A percentile compares a stretch with the other conserved stretches of the same genome.
phyloP scores from a whole-genome alignment of 2,113 vertebrate genomes.

The Elaphurus davidianus region DNA sequence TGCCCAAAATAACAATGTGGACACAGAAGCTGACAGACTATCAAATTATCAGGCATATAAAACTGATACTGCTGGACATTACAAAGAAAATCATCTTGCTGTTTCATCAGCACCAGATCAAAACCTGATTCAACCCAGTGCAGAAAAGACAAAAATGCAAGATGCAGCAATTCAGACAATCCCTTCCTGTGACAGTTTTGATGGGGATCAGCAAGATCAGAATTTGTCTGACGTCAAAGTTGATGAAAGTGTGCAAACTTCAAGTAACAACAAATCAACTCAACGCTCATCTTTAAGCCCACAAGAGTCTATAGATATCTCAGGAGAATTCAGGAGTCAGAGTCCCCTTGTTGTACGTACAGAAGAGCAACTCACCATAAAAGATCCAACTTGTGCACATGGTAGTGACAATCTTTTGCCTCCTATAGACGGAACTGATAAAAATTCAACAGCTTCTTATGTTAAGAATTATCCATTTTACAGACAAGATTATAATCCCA shows the following conservation, averaged over 20 bases:
- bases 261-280: constrained; percentile 39
- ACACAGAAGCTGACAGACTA: constrained; percentile 68
- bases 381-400: constrained; percentile 1
- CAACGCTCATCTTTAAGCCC: background rate
- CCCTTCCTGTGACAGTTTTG: constrained; percentile 53
- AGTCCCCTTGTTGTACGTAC: background rate
- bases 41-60: constrained; percentile 60
- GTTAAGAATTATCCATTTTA: constrained; percentile 78
- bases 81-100: constrained; percentile 49
- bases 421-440: constrained; percentile 58
- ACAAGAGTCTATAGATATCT: constrained; percentile 9
- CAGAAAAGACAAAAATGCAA: constrained; percentile 81
- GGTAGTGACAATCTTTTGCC: constrained; percentile 48
- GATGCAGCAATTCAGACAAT: constrained; percentile 84
- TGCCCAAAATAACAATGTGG: constrained; percentile 65
- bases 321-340: constrained; percentile 46
- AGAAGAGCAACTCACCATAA: constrained; percentile 36
- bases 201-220: constrained; percentile 31
- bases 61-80: constrained; percentile 63
- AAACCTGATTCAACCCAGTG: constrained; percentile 58
- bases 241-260: constrained; percentile 33
- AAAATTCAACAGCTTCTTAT: constrained; percentile 59
- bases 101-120: constrained; percentile 58
- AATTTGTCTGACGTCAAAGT: constrained; percentile 53
- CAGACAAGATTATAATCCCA: constrained; percentile 84